phyloP scores from a whole-genome alignment of 2,888 invertebrate genomes.

The Chaitophorus viminalis region DNA sequence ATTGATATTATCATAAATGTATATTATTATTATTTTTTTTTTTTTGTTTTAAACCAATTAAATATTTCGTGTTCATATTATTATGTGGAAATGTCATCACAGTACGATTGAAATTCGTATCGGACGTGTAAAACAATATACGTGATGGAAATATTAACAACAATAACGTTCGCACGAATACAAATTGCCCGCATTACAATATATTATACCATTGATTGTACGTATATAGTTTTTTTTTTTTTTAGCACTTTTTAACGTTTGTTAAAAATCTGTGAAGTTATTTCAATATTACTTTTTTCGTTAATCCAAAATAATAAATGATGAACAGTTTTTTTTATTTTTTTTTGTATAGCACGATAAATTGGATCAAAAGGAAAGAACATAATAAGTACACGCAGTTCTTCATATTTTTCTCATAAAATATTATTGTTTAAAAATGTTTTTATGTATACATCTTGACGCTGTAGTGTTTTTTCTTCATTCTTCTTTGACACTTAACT shows the following conservation, averaged over 20 bases:
- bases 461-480: neutral
- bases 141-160: neutral
- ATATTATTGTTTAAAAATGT: slow-evolving; percentile 21
- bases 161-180: neutral
- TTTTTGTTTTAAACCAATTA: neutral
- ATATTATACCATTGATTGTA: neutral
- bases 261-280: neutral
- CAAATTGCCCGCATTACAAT: neutral
- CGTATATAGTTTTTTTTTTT: too few relatives aligned
- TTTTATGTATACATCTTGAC: neutral
- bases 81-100: neutral
- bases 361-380: neutral
- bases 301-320: neutral
- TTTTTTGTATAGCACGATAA: neutral
- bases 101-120: neutral
- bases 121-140: neutral
- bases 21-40: too few relatives aligned
- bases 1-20: neutral
- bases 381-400: neutral
- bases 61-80: neutral
- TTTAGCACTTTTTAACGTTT: neutral
- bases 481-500: slow-evolving; percentile 5
- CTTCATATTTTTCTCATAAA: slow-evolving; percentile 3
- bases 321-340: neutral
- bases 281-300: neutral